Evolutionary conservation across 2,888 invertebrate species (phyloP).

Genomic region (Rhagonycha fulva): DNA sequence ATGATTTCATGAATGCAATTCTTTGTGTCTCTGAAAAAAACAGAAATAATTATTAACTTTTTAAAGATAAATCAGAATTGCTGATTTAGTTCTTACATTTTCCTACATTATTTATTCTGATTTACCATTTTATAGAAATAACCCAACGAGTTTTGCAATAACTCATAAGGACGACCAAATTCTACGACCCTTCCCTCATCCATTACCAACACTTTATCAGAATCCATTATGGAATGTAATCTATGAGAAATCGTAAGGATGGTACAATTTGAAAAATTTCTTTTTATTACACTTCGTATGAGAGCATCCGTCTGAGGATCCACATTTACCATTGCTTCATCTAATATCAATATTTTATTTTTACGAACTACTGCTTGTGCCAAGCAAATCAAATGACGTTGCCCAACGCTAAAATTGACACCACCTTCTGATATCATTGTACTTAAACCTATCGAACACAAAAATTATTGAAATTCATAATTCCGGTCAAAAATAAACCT

Average conservation of each 20-base stretch:
- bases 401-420: not conserved
- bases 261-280: conserved; percentile 68
- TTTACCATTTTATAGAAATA: not conserved
- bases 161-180: conserved; percentile 70
- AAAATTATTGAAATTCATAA: not conserved
- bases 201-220: conserved; percentile 72
- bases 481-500: not conserved
- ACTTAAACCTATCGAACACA: not conserved
- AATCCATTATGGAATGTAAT: conserved; percentile 68
- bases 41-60: no score
- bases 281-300: not conserved
- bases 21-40: no score
- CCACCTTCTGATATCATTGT: not conserved
- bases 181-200: conserved; percentile 74
- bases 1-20: no score
- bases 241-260: conserved; percentile 81
- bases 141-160: conserved; percentile 56
- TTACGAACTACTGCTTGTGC: not conserved
- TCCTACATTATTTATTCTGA: no score
- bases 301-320: not conserved
- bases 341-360: not conserved
- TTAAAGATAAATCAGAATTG: no score
- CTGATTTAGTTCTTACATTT: no score
- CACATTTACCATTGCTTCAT: not conserved
- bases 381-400: not conserved